These are phyloP conservation scores for Vireo altiloquus DNA, from an alignment of 2,113 vertebrate species.

Conservation along the genomic window DNA sequence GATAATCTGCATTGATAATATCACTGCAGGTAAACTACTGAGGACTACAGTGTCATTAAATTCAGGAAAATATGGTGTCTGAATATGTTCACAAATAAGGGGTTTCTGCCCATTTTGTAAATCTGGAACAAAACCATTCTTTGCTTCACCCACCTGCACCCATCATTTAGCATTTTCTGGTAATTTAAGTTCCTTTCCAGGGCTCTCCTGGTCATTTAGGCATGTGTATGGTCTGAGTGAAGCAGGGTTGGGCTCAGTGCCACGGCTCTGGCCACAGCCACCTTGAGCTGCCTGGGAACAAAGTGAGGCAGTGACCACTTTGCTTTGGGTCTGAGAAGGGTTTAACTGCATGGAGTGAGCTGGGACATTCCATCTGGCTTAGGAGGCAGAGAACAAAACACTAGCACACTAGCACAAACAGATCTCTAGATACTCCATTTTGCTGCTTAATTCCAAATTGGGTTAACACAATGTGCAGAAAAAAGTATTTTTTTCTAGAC, in stretches of 20 bases:
- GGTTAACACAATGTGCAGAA: not conserved
- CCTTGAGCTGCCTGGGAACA: fast-evolving
- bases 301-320: fast-evolving
- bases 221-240: not conserved
- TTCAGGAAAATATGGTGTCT: not conserved
- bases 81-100: not conserved
- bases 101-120: not conserved
- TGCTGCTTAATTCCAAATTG: not conserved
- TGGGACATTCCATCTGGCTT: not conserved
- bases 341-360: not conserved
- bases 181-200: not conserved
- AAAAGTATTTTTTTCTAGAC: not conserved
- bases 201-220: not conserved
- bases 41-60: not conserved
- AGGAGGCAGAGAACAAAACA: not conserved
- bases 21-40: not conserved
- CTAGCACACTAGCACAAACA: too few relatives aligned
- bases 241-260: not conserved
- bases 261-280: not conserved
- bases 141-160: not conserved
- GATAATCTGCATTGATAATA: not conserved
- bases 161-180: not conserved
- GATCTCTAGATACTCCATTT: not conserved
- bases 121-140: not conserved
- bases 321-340: not conserved